These are phyloP conservation scores for Diarsia rubi DNA, from an alignment of 2,888 invertebrate species.

Conservation along the genomic window DNA sequence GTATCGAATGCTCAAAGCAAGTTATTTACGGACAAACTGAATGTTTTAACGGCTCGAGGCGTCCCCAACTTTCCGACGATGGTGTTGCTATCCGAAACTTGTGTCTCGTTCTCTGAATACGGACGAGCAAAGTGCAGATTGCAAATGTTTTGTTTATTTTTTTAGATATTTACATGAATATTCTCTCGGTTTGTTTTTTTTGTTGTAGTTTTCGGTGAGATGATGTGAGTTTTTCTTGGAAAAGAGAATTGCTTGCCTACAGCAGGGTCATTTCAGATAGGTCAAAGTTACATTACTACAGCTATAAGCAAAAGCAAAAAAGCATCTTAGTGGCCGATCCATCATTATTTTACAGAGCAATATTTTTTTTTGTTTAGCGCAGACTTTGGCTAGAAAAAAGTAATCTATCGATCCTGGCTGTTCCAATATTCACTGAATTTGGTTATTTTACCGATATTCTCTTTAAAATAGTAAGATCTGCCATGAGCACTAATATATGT, in stretches of 20 bases:
- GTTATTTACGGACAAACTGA: slow-evolving; percentile 69
- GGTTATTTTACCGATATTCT: neutral
- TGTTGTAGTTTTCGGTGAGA: neutral
- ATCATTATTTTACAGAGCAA: neutral
- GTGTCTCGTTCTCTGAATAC: slow-evolving; percentile 57
- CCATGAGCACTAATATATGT: no score
- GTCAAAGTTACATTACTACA: neutral
- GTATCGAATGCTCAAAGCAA: slow-evolving; percentile 48
- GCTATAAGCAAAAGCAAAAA: neutral
- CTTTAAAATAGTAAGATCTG: neutral
- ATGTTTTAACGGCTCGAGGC: slow-evolving; percentile 69
- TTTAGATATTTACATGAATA: neutral
- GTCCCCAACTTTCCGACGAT: slow-evolving; percentile 68
- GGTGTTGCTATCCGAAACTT: slow-evolving; percentile 67
- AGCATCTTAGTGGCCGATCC: neutral
- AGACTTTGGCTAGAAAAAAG: neutral
- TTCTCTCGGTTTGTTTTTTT: slow-evolving; percentile 14
- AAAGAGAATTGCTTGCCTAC: neutral
- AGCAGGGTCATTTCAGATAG: neutral
- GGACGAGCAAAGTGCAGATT: slow-evolving; percentile 33
- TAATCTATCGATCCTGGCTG: neutral
- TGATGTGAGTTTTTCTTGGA: neutral
- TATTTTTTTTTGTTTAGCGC: neutral
- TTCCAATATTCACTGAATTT: neutral
- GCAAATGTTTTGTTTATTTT: slow-evolving; percentile 32